A percentile compares a stretch with the other conserved stretches of the same genome.
Evolutionary conservation across 2,797 vertebrate genomes (phyloP).

Genomic region (Bradypodion ventrale): DNA sequence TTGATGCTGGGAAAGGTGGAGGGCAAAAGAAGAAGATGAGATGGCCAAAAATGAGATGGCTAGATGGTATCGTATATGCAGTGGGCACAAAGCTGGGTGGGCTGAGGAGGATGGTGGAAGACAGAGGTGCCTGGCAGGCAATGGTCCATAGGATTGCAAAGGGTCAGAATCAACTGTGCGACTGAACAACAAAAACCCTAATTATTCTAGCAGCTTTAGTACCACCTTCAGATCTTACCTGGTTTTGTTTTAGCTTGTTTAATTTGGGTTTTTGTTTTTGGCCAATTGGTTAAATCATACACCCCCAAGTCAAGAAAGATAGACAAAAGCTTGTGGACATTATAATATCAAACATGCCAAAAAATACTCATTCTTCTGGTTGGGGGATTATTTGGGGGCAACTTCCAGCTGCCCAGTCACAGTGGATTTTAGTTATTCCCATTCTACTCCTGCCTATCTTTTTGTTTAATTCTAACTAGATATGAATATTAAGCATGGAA

Average conservation of each 20-base stretch:
- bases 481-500: background rate
- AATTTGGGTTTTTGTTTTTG: background rate
- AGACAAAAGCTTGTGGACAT: background rate
- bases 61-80: too few species aligned
- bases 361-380: background rate
- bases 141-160: too few species aligned
- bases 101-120: too few species aligned
- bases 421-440: background rate
- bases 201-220: too few species aligned
- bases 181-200: too few species aligned
- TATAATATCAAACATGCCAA: background rate
- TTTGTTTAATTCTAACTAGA: background rate
- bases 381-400: background rate
- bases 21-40: too few species aligned
- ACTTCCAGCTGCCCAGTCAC: background rate
- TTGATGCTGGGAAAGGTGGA: too few species aligned
- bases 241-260: too few species aligned
- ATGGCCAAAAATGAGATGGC: too few species aligned
- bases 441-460: background rate
- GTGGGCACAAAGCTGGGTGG: too few species aligned
- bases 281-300: background rate
- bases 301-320: background rate
- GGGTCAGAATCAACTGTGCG: too few species aligned
- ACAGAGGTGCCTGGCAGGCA: too few species aligned
- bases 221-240: background rate